Evolutionary conservation across 2,888 invertebrate genomes (phyloP), one percentile per base, ranked within the genome.

Genomic region (Celastrina argiolus): DNA sequence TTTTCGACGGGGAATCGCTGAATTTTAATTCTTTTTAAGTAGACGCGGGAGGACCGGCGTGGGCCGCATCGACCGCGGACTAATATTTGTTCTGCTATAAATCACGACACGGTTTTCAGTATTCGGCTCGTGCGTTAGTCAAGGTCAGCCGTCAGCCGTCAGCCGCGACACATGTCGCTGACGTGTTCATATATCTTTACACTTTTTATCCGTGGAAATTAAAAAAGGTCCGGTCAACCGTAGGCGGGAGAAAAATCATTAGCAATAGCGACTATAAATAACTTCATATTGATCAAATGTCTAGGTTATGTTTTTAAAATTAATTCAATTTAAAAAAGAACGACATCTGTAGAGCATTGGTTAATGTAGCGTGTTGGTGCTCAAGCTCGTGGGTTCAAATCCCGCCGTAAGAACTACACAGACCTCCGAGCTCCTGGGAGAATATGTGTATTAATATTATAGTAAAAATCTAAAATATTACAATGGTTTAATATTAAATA

Each of bases 1-100:
- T 91, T 91, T 91, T 88, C 80, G 85, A 88, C 84, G 81, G 80
- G 81, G 86, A 88, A 85, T 87, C 81, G 85, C 81, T 85, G 87
- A 88, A 87, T 88, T 89, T 90, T 87, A 88, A 88, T 83, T 87
- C 84, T 80, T 83, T 85, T 85, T 84, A 82, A 86, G 81, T 81
- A 78, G 74, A 69, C 67, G 70, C 68, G 65, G 72, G 66, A 67
- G 59, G 69, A 69, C 69, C 69, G 8, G 71, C 63, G 65, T 34
- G 66, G 68, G 68, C 69, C 77, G 74, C 74, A 74, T 81, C 75
- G 74, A 76, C 70, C 67, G 56, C 66, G 68, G 45, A 45, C 45
- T 45, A 45, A 79, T 83, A 79, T 82, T 81, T 78, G 79, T 70
- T 74, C 75, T 69, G 69, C 69, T 75, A 84, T 84, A 84, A 84